Evolutionary conservation across 1,140 invertebrate genomes (phyloP).

Genomic region (Campoletis sonorensis): DNA sequence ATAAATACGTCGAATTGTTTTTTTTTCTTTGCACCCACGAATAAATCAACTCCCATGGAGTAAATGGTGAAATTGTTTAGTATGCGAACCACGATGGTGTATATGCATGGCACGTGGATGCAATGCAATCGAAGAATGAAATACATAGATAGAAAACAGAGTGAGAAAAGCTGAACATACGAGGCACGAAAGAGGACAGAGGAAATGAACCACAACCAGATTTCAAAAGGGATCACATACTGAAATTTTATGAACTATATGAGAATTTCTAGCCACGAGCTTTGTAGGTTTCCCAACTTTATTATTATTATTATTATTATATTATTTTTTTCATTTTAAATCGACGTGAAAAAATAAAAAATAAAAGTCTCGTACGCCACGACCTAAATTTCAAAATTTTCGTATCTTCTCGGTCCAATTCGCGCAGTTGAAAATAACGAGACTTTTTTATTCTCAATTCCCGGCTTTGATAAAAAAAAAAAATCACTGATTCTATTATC

Average conservation of each 20-base stretch:
- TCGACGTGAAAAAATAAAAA: too few relatives aligned
- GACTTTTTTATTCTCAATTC: too few relatives aligned
- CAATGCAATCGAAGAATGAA: neutral
- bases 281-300: too few relatives aligned
- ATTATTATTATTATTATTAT: too few relatives aligned
- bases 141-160: slow-evolving; percentile 24
- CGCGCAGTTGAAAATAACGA: too few relatives aligned
- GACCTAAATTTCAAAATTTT: too few relatives aligned
- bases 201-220: slow-evolving; percentile 32
- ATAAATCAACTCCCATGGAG: slow-evolving; percentile 64
- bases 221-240: slow-evolving; percentile 32
- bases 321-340: too few relatives aligned
- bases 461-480: too few relatives aligned
- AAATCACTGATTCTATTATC: too few relatives aligned
- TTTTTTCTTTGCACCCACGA: slow-evolving; percentile 61
- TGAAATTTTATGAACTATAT: neutral
- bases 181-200: neutral
- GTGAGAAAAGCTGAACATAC: neutral
- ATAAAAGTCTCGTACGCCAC: too few relatives aligned
- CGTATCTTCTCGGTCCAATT: too few relatives aligned
- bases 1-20: slow-evolving; percentile 65
- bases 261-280: too few relatives aligned
- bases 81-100: slow-evolving; percentile 57
- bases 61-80: slow-evolving; percentile 60
- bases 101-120: slow-evolving; percentile 34